These are phyloP conservation scores for Sebastes kiyomatsui DNA, from an alignment of 2,797 vertebrate genomes.

Conservation along the genomic window DNA sequence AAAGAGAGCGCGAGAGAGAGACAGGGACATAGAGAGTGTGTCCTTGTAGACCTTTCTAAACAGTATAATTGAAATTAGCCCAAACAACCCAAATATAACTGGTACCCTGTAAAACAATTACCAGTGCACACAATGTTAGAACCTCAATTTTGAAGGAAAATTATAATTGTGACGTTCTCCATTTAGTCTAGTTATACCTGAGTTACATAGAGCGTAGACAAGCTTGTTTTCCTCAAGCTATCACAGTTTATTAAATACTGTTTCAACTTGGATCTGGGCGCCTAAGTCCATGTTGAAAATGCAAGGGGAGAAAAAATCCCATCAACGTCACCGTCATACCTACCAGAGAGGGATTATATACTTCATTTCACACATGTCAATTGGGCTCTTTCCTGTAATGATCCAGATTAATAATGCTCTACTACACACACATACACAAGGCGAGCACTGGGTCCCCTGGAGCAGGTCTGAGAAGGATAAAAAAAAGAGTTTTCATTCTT, in stretches of 20 bases:
- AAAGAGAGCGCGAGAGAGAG: not conserved
- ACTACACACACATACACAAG: not conserved
- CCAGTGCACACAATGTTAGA: not conserved
- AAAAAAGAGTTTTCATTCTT: conserved; percentile 14
- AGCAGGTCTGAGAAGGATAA: not conserved
- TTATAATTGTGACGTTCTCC: not conserved
- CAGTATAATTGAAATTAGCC: not conserved
- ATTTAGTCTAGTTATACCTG: not conserved
- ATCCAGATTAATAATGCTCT: conserved; percentile 14
- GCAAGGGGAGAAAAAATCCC: not conserved
- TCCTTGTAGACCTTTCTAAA: not conserved
- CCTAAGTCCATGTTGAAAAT: not conserved
- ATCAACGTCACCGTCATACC: conserved; percentile 9
- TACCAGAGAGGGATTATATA: conserved; percentile 13
- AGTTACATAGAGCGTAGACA: not conserved
- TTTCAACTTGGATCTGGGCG: not conserved
- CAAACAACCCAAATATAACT: conserved; percentile 16
- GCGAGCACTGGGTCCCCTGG: not conserved
- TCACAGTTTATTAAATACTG: not conserved
- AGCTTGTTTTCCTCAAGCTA: not conserved
- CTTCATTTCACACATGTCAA: conserved; percentile 42
- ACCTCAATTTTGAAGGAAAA: not conserved
- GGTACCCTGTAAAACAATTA: not conserved
- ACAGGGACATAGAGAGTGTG: not conserved
- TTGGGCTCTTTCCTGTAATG: not conserved